Evolutionary conservation across 2,888 invertebrate genomes (phyloP).

Genomic region (Machimus atricapillus): DNA sequence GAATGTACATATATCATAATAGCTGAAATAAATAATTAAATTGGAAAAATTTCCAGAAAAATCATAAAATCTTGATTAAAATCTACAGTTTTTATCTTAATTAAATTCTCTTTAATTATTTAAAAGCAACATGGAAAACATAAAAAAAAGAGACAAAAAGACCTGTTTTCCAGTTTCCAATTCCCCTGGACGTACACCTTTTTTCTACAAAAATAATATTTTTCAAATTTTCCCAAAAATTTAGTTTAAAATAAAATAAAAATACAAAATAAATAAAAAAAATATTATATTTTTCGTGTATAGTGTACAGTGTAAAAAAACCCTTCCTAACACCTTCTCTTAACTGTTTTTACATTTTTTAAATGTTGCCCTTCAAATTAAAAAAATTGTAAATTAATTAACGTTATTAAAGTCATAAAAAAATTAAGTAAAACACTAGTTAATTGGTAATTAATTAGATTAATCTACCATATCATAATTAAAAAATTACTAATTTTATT

Average conservation of each 20-base stretch:
- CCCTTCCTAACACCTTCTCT: not conserved
- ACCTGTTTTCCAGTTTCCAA: constrained; percentile 75
- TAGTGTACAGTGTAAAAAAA: not conserved
- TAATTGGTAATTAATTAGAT: not conserved
- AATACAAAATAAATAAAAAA: not conserved
- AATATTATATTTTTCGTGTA: not conserved
- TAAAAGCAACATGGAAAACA: constrained; percentile 57
- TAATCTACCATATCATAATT: not conserved
- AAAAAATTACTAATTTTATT: not conserved
- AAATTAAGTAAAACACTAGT: not conserved
- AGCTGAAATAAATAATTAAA: not conserved
- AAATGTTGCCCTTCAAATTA: not conserved
- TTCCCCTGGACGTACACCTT: constrained; percentile 80
- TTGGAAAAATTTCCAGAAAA: not conserved
- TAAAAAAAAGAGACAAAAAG: constrained; percentile 58
- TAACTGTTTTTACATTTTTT: not conserved
- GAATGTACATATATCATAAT: too few relatives aligned
- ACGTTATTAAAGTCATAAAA: not conserved
- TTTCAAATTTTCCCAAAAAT: not conserved
- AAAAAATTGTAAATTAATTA: not conserved
- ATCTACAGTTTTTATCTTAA: not conserved
- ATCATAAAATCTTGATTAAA: not conserved
- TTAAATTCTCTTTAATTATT: not conserved
- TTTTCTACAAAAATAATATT: constrained; percentile 67
- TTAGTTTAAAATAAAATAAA: not conserved